Conservation (phyloP, 2,113 vertebrate species). For the Axis porcinus region DNA sequence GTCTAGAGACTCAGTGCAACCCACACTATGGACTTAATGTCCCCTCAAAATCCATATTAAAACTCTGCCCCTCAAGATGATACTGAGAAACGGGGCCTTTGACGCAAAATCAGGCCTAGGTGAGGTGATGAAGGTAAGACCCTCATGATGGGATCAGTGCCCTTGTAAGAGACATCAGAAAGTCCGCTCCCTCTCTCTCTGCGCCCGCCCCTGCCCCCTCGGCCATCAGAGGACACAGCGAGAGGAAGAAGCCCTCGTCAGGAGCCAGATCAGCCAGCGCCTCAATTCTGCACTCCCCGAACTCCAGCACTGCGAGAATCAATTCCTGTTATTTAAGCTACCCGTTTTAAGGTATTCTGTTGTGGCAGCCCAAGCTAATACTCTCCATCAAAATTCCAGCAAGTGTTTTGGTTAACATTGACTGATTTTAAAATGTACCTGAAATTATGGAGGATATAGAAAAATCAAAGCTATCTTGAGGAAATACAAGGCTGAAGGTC, state of each 20-base stretch:
- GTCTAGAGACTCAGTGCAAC: background rate
- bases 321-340: background rate
- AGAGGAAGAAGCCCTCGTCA: background rate
- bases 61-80: background rate
- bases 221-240: background rate
- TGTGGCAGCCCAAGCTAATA: background rate
- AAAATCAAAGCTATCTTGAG: background rate
- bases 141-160: background rate
- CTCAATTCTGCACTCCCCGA: background rate
- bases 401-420: background rate
- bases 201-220: background rate
- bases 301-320: background rate
- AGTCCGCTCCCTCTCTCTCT: background rate
- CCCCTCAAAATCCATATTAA: background rate
- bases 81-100: background rate
- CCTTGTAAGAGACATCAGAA: background rate
- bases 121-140: background rate
- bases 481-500: background rate
- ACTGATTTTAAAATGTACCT: background rate
- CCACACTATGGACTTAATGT: background rate
- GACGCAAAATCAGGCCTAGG: background rate
- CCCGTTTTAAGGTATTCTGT: background rate
- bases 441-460: background rate
- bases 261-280: background rate
- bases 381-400: background rate